These are phyloP conservation scores for Diorhabda elongata DNA, from an alignment of 1,140 invertebrate species.

Conservation along the genomic window DNA sequence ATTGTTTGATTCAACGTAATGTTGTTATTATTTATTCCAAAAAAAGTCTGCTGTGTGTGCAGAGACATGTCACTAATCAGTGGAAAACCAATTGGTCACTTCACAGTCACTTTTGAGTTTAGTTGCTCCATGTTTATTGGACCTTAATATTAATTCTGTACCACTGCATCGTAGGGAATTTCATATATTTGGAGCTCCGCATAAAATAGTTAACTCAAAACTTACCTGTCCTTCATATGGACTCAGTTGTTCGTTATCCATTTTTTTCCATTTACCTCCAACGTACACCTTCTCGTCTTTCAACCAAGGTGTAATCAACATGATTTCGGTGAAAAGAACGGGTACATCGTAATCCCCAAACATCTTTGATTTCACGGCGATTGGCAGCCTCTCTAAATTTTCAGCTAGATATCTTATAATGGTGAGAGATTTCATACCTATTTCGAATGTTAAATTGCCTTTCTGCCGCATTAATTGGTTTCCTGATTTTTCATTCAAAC, in stretches of 20 bases:
- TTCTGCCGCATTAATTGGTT: constrained; percentile 63
- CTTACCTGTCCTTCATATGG: constrained; percentile 58
- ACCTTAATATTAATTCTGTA: no score
- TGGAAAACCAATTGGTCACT: no score
- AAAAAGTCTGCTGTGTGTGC: no score
- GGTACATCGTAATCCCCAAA: constrained; percentile 68
- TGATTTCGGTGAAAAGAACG: constrained; percentile 63
- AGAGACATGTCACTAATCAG: no score
- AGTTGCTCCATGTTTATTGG: no score
- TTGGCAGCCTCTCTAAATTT: constrained; percentile 52
- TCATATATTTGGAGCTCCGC: no score
- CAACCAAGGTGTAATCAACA: constrained; percentile 66
- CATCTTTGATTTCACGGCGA: constrained; percentile 59
- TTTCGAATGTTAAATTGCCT: constrained; percentile 63
- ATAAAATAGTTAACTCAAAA: not conserved
- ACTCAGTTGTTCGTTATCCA: constrained; percentile 53
- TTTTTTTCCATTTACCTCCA: constrained; percentile 61
- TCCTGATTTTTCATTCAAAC: constrained; percentile 47
- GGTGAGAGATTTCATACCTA: constrained; percentile 65
- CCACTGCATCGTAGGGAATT: no score
- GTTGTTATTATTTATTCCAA: no score
- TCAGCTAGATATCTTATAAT: constrained; percentile 61
- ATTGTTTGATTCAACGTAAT: no score
- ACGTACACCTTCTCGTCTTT: constrained; percentile 53
- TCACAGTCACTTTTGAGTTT: no score